Conservation (phyloP, 2,113 vertebrate species). For the Alligator sinensis region DNA sequence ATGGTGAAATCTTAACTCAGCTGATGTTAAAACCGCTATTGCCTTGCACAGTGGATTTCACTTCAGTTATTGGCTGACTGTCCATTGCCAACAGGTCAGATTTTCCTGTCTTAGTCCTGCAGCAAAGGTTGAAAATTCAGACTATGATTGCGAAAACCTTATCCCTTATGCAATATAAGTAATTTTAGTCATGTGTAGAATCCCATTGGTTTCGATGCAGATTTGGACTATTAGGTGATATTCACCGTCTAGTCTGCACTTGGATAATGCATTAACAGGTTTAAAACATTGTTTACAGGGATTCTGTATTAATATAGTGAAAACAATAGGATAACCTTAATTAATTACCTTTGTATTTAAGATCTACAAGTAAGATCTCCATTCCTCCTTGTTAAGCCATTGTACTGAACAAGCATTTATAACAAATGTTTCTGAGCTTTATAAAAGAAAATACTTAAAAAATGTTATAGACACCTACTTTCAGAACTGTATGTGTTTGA, state of each 20-base stretch:
- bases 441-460: neutral
- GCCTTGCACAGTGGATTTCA: neutral
- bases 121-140: neutral
- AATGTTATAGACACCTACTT: neutral
- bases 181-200: neutral
- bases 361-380: neutral
- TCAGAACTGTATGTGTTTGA: slow-evolving; percentile 17
- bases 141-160: slow-evolving; percentile 24
- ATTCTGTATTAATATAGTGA: slow-evolving; percentile 4
- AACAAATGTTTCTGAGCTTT: neutral
- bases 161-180: neutral
- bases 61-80: neutral
- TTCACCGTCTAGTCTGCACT: slow-evolving; percentile 10
- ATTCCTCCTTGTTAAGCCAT: neutral
- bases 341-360: slow-evolving; percentile 16
- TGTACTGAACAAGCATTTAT: neutral
- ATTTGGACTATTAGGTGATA: slow-evolving; percentile 2
- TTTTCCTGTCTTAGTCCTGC: neutral
- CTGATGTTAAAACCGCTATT: neutral
- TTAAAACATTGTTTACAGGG: slow-evolving; percentile 3
- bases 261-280: neutral
- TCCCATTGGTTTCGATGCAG: neutral
- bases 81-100: neutral
- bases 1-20: neutral
- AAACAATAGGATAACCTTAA: neutral